A percentile compares a stretch with the other conserved stretches of the same genome.
Conservation (phyloP, 2,797 vertebrate genomes). For the Pangasius krempfi region DNA sequence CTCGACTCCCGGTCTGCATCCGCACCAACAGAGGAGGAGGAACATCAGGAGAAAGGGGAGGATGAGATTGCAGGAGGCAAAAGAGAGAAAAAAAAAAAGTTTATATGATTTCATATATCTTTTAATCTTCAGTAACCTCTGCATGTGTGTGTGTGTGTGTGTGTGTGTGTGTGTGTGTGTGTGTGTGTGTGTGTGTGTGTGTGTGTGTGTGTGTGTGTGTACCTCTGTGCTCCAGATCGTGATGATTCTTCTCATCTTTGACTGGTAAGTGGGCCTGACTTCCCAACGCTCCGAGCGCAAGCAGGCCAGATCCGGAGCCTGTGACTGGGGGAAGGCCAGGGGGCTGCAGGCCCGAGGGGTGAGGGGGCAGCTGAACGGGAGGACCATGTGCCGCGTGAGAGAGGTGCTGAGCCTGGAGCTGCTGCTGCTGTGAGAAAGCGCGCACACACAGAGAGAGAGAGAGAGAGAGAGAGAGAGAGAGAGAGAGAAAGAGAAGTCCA, state of each 20-base stretch:
- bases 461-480: background rate
- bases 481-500: slow-evolving; percentile 19
- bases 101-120: background rate
- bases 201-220: slow-evolving; percentile 5
- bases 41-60: slow-evolving; percentile 11
- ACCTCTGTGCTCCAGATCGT: slow-evolving; percentile 96
- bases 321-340: slow-evolving; percentile 86
- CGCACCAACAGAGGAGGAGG: slow-evolving; percentile 60
- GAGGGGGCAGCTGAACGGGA: slow-evolving; percentile 89
- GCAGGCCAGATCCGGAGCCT: slow-evolving; percentile 84
- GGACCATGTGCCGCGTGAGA: slow-evolving; percentile 93
- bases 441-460: background rate
- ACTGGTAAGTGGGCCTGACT: slow-evolving; percentile 91
- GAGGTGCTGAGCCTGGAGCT: slow-evolving; percentile 96
- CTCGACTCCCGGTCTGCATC: slow-evolving; percentile 91
- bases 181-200: background rate
- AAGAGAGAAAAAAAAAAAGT: slow-evolving; percentile 67
- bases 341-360: slow-evolving; percentile 89
- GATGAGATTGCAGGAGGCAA: slow-evolving; percentile 59
- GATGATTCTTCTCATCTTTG: slow-evolving; percentile 96
- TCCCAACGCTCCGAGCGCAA: slow-evolving; percentile 89
- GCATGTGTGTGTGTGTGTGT: no score
- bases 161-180: no score
- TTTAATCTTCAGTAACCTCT: background rate
- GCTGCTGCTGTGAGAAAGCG: slow-evolving; percentile 88